phyloP scores from a whole-genome alignment of 2,888 invertebrate species.

The Melolontha melolontha region DNA sequence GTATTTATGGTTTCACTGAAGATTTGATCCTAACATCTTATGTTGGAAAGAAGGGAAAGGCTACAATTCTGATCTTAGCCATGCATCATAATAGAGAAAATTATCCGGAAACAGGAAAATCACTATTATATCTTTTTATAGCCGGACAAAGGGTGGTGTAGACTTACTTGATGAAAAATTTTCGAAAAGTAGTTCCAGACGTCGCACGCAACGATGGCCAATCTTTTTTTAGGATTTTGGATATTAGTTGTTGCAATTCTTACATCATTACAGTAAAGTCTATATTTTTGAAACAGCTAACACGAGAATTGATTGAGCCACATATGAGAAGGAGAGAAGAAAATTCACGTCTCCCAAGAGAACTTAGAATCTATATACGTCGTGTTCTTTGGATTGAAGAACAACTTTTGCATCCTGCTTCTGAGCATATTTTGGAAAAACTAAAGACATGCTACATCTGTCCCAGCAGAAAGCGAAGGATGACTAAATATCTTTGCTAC shows the following conservation, averaged over 20 bases:
- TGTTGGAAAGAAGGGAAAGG: constrained; percentile 2
- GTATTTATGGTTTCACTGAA: constrained; percentile 45
- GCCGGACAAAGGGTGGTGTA: too few relatives aligned
- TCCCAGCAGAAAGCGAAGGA: constrained; percentile 15
- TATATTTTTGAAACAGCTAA: background rate
- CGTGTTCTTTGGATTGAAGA: constrained; percentile 7
- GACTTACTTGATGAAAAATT: constrained; percentile 6
- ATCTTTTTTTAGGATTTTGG: constrained; percentile 12
- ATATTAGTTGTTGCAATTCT: background rate
- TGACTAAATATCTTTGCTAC: constrained; percentile 7
- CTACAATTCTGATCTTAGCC: constrained; percentile 2
- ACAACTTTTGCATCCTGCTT: background rate
- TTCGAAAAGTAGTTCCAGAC: constrained; percentile 11
- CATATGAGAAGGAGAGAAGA: constrained; percentile 7
- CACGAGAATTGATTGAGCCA: background rate
- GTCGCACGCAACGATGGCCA: constrained; percentile 3
- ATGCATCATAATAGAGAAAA: constrained; percentile 2
- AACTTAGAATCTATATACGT: constrained; percentile 1
- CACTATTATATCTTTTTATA: background rate
- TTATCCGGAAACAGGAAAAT: too few relatives aligned
- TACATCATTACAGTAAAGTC: constrained; percentile 3
- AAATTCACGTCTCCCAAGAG: constrained; percentile 1
- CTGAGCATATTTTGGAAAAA: constrained; percentile 1
- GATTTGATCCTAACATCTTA: constrained; percentile 44
- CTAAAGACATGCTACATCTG: constrained; percentile 8